These are phyloP conservation scores for Zelleria hepariella DNA, from an alignment of 2,888 invertebrate genomes.

Conservation along the genomic window DNA sequence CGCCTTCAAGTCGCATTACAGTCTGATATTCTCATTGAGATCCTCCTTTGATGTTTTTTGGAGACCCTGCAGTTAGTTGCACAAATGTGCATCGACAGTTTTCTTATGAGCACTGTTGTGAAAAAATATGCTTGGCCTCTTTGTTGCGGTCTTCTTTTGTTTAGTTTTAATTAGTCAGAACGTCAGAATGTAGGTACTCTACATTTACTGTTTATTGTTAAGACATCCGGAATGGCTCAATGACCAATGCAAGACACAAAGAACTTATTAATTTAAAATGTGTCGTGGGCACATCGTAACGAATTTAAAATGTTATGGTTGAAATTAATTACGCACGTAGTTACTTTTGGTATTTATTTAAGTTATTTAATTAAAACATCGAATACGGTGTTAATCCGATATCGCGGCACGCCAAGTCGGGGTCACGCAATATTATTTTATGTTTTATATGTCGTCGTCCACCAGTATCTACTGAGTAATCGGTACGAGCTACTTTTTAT, in stretches of 20 bases:
- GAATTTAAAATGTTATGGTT: too few species aligned
- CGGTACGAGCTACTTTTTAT: not conserved
- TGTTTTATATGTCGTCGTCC: not conserved
- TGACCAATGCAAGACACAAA: not conserved
- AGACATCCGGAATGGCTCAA: not conserved
- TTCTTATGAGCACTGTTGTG: too few species aligned
- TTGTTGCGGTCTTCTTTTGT: not conserved
- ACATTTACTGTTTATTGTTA: not conserved
- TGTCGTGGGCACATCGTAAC: not conserved
- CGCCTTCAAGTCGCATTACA: too few species aligned
- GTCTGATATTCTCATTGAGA: too few species aligned
- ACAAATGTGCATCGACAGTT: too few species aligned
- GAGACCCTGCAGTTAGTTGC: too few species aligned
- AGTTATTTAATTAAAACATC: slow-evolving; percentile 21
- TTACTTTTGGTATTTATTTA: slow-evolving; percentile 11
- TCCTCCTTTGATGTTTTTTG: too few species aligned
- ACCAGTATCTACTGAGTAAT: not conserved
- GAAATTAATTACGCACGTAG: not conserved
- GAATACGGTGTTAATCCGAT: slow-evolving; percentile 27
- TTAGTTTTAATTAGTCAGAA: not conserved
- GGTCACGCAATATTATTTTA: slow-evolving; percentile 19
- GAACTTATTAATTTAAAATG: not conserved
- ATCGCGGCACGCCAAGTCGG: slow-evolving; percentile 25
- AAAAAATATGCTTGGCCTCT: too few species aligned
- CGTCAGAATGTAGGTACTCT: not conserved